A percentile compares a stretch with the other conserved stretches of the same genome.
phyloP scores from a whole-genome alignment of 2,888 invertebrate species.

The Erebia epiphron region DNA sequence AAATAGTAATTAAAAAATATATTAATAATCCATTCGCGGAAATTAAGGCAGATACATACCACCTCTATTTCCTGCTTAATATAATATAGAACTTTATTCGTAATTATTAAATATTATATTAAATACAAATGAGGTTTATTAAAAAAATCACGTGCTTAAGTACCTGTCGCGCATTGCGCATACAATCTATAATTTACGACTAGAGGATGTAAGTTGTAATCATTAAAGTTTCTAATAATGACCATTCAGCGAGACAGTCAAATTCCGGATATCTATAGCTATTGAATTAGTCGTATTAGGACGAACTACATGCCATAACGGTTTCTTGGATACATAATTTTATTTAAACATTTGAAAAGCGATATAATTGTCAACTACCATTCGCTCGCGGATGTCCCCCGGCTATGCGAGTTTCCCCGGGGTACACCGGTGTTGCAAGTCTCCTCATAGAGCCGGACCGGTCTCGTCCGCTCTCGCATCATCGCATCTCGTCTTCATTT shows the following conservation, averaged over 20 bases:
- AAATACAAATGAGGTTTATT: too few species aligned
- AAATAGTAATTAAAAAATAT: too few species aligned
- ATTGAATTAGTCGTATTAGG: slow-evolving; percentile 18
- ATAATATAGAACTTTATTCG: background rate
- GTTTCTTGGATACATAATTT: slow-evolving; percentile 14
- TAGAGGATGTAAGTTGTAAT: background rate
- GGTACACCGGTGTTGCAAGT: slow-evolving; percentile 35
- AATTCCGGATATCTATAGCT: background rate
- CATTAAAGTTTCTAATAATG: slow-evolving; percentile 11
- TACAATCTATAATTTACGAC: background rate
- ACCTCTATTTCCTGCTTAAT: background rate
- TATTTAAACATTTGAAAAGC: slow-evolving; percentile 23
- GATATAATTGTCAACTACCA: slow-evolving; percentile 30
- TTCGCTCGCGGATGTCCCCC: slow-evolving; percentile 33
- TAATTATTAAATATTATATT: background rate
- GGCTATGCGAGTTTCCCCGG: slow-evolving; percentile 35
- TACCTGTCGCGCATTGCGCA: background rate
- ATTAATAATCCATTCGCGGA: too few species aligned
- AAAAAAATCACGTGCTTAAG: background rate
- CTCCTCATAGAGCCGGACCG: slow-evolving; percentile 36
- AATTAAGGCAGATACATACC: background rate
- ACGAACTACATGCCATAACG: slow-evolving; percentile 2
- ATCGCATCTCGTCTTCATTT: slow-evolving; percentile 47
- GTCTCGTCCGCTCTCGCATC: slow-evolving; percentile 42
- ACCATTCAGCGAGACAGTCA: background rate